Evolutionary conservation across 2,888 invertebrate species (phyloP).

Genomic region (Napeogenes sylphis): DNA sequence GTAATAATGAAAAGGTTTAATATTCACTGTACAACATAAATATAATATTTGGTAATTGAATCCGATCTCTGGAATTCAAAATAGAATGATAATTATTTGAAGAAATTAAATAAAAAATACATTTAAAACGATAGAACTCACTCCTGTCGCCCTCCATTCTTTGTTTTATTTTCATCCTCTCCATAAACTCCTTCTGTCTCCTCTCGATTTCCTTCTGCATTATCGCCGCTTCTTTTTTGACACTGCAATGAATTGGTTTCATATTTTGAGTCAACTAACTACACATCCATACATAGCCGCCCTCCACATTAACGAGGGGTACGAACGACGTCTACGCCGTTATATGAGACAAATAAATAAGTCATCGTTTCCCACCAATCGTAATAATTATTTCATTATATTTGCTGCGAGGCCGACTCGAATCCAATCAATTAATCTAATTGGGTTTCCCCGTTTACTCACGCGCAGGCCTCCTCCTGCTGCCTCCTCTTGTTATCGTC

Average conservation of each 20-base stretch:
- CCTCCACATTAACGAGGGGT: too few relatives aligned
- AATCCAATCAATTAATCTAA: too few relatives aligned
- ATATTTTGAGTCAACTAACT: neutral
- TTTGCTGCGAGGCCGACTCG: too few relatives aligned
- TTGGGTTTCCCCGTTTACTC: constrained; percentile 33
- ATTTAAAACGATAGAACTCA: constrained; percentile 34
- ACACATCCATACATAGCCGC: too few relatives aligned
- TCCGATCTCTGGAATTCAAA: too few relatives aligned
- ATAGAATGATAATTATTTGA: too few relatives aligned
- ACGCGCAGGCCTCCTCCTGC: constrained; percentile 66
- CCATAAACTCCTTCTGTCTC: constrained; percentile 60
- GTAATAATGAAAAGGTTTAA: too few relatives aligned
- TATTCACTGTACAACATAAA: constrained; percentile 36
- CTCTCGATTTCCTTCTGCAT: constrained; percentile 72
- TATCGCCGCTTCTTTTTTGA: constrained; percentile 61
- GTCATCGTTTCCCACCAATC: too few relatives aligned
- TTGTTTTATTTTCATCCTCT: constrained; percentile 59
- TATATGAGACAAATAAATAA: too few relatives aligned
- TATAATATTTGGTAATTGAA: neutral
- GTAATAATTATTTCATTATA: too few relatives aligned
- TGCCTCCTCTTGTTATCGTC: constrained; percentile 50
- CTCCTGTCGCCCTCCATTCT: constrained; percentile 50
- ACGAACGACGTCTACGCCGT: too few relatives aligned
- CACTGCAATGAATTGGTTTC: constrained; percentile 37
- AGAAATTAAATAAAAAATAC: too few relatives aligned